Percentiles rank a stretch among this genome's conserved stretches.
These are phyloP conservation scores for Lucilia sericata DNA, from an alignment of 1,140 invertebrate genomes.

Conservation along the genomic window DNA sequence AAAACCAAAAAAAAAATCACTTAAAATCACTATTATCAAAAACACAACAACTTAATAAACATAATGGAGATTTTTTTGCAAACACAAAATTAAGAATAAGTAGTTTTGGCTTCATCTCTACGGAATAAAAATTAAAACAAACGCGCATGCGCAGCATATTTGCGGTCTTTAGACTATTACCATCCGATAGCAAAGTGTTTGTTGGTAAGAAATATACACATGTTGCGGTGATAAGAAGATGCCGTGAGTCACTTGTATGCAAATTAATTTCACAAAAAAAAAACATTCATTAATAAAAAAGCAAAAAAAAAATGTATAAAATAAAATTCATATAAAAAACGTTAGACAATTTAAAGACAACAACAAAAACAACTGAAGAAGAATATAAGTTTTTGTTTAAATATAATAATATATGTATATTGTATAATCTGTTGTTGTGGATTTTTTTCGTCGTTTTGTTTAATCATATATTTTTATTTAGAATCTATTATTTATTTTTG, in stretches of 20 bases:
- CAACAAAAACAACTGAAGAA: background rate
- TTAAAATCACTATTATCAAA: background rate
- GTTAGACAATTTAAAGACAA: slow-evolving; percentile 17
- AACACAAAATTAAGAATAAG: too few species aligned
- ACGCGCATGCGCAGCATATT: slow-evolving; percentile 15
- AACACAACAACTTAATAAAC: background rate
- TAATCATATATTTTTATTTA: slow-evolving; percentile 13
- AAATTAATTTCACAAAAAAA: slow-evolving; percentile 26
- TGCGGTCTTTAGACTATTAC: background rate
- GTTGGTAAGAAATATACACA: background rate
- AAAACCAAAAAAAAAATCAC: background rate
- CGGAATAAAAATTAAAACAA: background rate
- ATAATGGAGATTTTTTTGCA: too few species aligned
- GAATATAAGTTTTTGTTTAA: background rate
- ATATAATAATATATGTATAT: background rate
- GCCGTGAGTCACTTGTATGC: slow-evolving; percentile 32
- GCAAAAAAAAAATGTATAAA: background rate
- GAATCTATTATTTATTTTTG: slow-evolving; percentile 18
- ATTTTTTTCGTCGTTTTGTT: background rate
- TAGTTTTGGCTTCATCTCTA: too few species aligned
- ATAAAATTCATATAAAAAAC: background rate
- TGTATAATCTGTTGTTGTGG: slow-evolving; percentile 14
- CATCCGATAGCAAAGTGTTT: background rate
- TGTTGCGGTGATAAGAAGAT: slow-evolving; percentile 14
- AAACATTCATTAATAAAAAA: slow-evolving; percentile 32